These are phyloP conservation scores for Haemorhous mexicanus DNA, from an alignment of 2,113 vertebrate genomes.

Conservation along the genomic window DNA sequence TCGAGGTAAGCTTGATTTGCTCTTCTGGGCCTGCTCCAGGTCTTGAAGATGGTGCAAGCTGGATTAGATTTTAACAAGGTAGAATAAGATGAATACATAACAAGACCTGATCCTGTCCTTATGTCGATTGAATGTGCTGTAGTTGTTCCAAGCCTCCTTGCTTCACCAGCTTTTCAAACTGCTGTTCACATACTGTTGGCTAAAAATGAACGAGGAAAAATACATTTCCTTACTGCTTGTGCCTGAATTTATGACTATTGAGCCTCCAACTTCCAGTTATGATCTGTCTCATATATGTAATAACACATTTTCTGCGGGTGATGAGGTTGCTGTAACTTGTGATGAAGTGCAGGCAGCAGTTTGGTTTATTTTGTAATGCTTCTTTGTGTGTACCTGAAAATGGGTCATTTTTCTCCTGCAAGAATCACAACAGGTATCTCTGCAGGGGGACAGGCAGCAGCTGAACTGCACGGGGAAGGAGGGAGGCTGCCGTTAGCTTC, in stretches of 20 bases:
- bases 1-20: slow-evolving; percentile 18
- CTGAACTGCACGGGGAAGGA: neutral
- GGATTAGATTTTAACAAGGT: slow-evolving; percentile 43
- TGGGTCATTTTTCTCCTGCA: slow-evolving; percentile 64
- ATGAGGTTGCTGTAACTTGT: slow-evolving; percentile 52
- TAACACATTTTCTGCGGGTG: slow-evolving; percentile 59
- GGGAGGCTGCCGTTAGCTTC: neutral
- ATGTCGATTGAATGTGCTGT: neutral
- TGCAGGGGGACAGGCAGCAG: slow-evolving; percentile 26
- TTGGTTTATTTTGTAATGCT: slow-evolving; percentile 59
- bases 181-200: slow-evolving; percentile 15
- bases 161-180: slow-evolving; percentile 16
- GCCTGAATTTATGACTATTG: slow-evolving; percentile 27
- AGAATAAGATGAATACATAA: slow-evolving; percentile 43
- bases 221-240: slow-evolving; percentile 13
- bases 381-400: slow-evolving; percentile 65
- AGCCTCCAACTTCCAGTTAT: slow-evolving; percentile 43
- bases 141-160: neutral
- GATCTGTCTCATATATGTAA: slow-evolving; percentile 55
- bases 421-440: slow-evolving; percentile 65
- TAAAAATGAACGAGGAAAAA: slow-evolving; percentile 2
- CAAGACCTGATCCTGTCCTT: neutral
- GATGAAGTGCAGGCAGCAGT: slow-evolving; percentile 47
- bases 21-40: slow-evolving; percentile 19
- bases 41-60: neutral